Conservation (phyloP, 2,888 invertebrate genomes). For the Diadromus collaris region DNA sequence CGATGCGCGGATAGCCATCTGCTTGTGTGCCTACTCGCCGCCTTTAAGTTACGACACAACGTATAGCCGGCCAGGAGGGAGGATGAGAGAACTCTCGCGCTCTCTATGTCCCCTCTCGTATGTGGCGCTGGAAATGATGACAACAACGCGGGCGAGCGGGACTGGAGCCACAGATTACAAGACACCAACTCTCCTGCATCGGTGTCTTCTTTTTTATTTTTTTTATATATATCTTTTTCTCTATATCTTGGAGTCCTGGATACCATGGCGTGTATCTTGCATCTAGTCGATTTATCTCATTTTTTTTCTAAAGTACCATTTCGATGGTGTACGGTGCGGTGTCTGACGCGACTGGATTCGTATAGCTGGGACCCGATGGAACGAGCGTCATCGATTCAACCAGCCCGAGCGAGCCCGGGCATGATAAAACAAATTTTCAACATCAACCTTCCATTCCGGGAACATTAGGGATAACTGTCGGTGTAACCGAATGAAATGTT, state of each 20-base stretch:
- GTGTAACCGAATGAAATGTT: slow-evolving; percentile 25
- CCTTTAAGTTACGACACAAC: slow-evolving; percentile 71
- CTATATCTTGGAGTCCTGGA: slow-evolving; percentile 1
- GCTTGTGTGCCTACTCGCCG: slow-evolving; percentile 55
- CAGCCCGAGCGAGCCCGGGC: background rate
- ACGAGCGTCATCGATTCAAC: slow-evolving; percentile 32
- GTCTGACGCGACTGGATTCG: slow-evolving; percentile 1
- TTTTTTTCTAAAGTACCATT: slow-evolving; percentile 18
- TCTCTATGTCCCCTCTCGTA: slow-evolving; percentile 11
- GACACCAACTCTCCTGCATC: slow-evolving; percentile 19
- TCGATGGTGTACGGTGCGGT: background rate
- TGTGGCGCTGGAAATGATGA: slow-evolving; percentile 43
- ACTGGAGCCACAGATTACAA: slow-evolving; percentile 26
- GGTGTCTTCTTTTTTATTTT: slow-evolving; percentile 3
- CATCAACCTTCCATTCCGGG: slow-evolving; percentile 3
- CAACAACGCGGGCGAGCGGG: slow-evolving; percentile 33
- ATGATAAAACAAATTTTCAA: slow-evolving; percentile 27
- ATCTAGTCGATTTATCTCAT: slow-evolving; percentile 38
- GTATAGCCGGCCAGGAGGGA: slow-evolving; percentile 21
- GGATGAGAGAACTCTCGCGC: slow-evolving; percentile 17
- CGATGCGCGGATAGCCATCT: slow-evolving; percentile 70
- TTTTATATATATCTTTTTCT: slow-evolving; percentile 4
- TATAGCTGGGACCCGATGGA: background rate
- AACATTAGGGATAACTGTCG: background rate
- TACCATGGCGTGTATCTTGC: background rate